Base-by-base conservation (phyloP, 2,888 invertebrate species). In the Drosophila stalkeri region DNA sequence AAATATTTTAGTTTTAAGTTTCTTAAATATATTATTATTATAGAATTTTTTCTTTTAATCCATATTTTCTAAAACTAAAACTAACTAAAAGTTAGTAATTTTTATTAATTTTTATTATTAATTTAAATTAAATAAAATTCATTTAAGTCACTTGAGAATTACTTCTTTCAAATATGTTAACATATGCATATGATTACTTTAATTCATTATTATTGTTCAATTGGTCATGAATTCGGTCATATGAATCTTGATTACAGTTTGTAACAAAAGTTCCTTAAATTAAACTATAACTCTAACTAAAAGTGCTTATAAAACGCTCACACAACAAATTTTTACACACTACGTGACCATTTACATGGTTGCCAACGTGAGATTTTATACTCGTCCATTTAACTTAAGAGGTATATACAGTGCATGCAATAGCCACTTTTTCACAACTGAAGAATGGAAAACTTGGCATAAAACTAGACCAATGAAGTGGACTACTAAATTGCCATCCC, bases 321-420 rank as follows among this genome's bases (percentile, higher is more conserved):
- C 51, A 41, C 43, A 64, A 44, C 31, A 60, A 39, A 62, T 63
- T 57, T 57, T 59, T 69, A 47, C 68, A 77, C 55, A 72, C 68
- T 56, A 89, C 89, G 89, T 85, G 89, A 85, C 89, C 72, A 71
- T 78, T 83, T 86, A 57, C 72, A 51, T 63, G 70, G 31, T 43
- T 67, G 54, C 47, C 63, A 74, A 47, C 46, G 55, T 57, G 63
- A 71, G 65, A 66, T 52, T 35, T 56, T 60, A 27, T 62, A 5
- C 52, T 7, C 14, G 14, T 14, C 8, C 18, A 20, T 18, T 12
- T 8, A 14, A 12, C 14, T n/a, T 20, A 20, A 35, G 2, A 18
- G 11, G 49, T 49, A 33, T 49, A 49, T 39, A 14, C 14, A 27
- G 6, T 27, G 27, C 6, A 27, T 6, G 37, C n/a, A n/a, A n/a